These are phyloP conservation scores for Helicoverpa assulta DNA, from an alignment of 2,888 invertebrate species.

Conservation along the genomic window DNA sequence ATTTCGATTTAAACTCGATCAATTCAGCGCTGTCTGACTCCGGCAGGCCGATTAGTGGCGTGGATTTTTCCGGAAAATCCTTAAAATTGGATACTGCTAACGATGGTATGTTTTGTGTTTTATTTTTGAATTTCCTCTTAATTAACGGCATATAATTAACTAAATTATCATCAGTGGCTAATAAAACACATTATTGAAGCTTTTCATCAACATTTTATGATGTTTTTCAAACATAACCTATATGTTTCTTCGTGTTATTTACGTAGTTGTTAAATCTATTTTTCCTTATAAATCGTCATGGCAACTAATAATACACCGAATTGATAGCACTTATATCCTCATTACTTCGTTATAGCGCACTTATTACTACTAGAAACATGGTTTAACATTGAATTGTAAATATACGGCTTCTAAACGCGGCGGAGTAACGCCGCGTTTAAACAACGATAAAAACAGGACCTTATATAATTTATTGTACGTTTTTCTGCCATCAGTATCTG, in stretches of 20 bases:
- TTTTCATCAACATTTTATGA: background rate
- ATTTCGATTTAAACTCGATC: constrained; percentile 90
- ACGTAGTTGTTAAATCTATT: background rate
- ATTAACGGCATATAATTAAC: background rate
- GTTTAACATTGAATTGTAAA: background rate
- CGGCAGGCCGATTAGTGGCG: constrained; percentile 88
- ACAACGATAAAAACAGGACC: too few relatives aligned
- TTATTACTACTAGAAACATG: background rate
- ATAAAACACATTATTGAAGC: background rate
- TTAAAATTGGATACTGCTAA: constrained; percentile 94
- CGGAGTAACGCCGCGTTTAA: too few relatives aligned
- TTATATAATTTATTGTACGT: too few relatives aligned
- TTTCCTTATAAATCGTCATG: background rate
- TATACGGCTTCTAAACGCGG: background rate
- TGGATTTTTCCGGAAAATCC: constrained; percentile 95
- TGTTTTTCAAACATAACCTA: constrained; percentile 45
- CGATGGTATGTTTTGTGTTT: constrained; percentile 92
- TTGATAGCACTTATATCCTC: background rate
- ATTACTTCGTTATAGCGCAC: background rate
- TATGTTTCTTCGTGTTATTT: constrained; percentile 5
- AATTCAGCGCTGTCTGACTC: constrained; percentile 84
- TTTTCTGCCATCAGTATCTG: too few relatives aligned
- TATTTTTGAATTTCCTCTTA: background rate
- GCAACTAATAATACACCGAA: background rate
- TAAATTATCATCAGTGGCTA: background rate